These are phyloP conservation scores for Clanis bilineata DNA, from an alignment of 2,888 invertebrate genomes.

Conservation along the genomic window DNA sequence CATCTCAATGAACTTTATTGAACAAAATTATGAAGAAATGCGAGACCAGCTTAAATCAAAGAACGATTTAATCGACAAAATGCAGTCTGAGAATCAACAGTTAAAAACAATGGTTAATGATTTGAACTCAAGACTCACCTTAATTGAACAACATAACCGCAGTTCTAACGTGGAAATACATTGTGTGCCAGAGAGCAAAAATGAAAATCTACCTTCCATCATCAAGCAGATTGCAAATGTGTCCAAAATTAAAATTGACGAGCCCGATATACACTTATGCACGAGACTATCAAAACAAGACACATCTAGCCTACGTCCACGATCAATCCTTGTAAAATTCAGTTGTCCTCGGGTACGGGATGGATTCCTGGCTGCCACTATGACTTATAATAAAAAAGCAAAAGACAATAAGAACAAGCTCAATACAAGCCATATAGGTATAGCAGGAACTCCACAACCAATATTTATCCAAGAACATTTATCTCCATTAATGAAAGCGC, in stretches of 20 bases:
- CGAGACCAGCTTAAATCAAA: neutral
- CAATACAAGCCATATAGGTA: neutral
- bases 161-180: too few relatives aligned
- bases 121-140: too few relatives aligned
- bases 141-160: too few relatives aligned
- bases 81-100: neutral
- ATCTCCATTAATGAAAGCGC: neutral
- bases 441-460: neutral
- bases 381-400: neutral
- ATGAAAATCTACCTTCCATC: too few relatives aligned
- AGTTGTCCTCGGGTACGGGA: neutral
- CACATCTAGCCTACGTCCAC: neutral
- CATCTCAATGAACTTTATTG: neutral
- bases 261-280: neutral
- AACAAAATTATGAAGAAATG: neutral
- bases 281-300: neutral
- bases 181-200: too few relatives aligned
- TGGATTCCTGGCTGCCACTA: neutral
- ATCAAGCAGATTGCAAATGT: too few relatives aligned
- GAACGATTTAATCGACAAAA: neutral
- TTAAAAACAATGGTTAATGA: neutral
- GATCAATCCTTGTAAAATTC: neutral
- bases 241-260: too few relatives aligned
- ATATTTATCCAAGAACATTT: neutral
- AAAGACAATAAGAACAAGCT: neutral